These are phyloP conservation scores for Halocynthia roretzi DNA, from an alignment of 23 tunicate genomes.

Conservation along the genomic window DNA sequence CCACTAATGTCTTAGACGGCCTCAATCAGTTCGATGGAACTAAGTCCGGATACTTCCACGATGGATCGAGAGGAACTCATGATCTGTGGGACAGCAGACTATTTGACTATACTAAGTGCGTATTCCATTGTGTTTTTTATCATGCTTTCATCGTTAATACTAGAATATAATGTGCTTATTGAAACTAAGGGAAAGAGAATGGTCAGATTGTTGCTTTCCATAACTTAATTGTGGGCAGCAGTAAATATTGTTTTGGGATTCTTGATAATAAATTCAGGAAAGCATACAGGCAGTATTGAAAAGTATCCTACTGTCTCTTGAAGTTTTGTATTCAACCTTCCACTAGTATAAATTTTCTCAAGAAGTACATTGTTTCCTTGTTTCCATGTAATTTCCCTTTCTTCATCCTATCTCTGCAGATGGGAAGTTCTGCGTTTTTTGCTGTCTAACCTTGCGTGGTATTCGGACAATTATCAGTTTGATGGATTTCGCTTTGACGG, in stretches of 20 bases:
- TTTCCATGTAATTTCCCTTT: no score
- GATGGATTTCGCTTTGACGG: constrained; percentile 99
- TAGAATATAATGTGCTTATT: not conserved
- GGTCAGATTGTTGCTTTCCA: no score
- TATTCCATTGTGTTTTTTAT: no score
- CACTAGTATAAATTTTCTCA: no score
- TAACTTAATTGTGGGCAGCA: no score
- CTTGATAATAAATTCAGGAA: no score
- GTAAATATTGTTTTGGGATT: no score
- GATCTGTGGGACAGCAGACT: constrained; percentile 88
- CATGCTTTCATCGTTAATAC: no score
- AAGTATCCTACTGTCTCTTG: no score
- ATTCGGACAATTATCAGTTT: constrained; percentile 70
- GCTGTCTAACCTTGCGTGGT: constrained; percentile 82
- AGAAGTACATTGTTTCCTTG: no score
- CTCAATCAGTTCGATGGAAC: constrained; percentile 93
- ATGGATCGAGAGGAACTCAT: constrained; percentile 73
- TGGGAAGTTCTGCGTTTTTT: constrained; percentile 96
- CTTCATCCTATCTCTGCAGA: constrained; percentile 7
- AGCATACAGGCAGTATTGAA: no score
- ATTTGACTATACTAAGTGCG: constrained; percentile 78
- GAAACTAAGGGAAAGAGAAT: not conserved
- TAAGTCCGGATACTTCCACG: constrained; percentile 82
- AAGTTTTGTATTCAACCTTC: no score
- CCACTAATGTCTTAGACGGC: constrained; percentile 93